Conservation (phyloP, 2,113 vertebrate species). For the Oncorhynchus clarkii region DNA sequence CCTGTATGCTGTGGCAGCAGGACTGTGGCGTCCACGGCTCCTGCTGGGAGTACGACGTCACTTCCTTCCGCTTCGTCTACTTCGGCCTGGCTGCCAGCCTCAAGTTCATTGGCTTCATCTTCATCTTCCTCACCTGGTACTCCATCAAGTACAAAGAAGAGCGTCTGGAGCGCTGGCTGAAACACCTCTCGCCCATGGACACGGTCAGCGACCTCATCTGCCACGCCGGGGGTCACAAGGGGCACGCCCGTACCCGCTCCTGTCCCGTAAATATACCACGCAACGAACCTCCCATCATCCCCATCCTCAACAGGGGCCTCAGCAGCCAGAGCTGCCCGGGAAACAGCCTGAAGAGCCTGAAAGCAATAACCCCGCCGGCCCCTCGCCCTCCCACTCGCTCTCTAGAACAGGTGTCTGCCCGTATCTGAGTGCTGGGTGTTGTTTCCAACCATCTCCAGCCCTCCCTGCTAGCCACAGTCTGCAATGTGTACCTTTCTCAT, state of each 20-base stretch:
- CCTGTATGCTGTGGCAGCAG: conserved; percentile 99
- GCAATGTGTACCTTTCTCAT: conserved; percentile 80
- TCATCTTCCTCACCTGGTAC: conserved; percentile 98
- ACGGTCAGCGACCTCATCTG: conserved; percentile 89
- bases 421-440: conserved; percentile 41
- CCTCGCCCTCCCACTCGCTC: conserved; percentile 62
- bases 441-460: too few relatives aligned
- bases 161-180: conserved; percentile 78
- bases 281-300: conserved; percentile 37
- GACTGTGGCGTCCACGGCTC: conserved; percentile 94
- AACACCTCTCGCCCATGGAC: conserved; percentile 78
- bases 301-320: conserved; percentile 65
- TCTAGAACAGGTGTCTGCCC: conserved; percentile 75
- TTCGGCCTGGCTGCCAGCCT: conserved; percentile 97
- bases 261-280: conserved; percentile 86
- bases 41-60: conserved; percentile 98
- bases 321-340: conserved; percentile 85
- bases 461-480: conserved; percentile 39
- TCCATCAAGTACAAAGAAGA: conserved; percentile 94
- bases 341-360: conserved; percentile 81
- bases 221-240: conserved; percentile 74
- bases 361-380: conserved; percentile 76
- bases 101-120: conserved; percentile 95
- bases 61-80: conserved; percentile 96
- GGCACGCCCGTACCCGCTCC: conserved; percentile 86